phyloP scores from a whole-genome alignment of 2,113 vertebrate genomes.

The Hyperopisus bebe region DNA sequence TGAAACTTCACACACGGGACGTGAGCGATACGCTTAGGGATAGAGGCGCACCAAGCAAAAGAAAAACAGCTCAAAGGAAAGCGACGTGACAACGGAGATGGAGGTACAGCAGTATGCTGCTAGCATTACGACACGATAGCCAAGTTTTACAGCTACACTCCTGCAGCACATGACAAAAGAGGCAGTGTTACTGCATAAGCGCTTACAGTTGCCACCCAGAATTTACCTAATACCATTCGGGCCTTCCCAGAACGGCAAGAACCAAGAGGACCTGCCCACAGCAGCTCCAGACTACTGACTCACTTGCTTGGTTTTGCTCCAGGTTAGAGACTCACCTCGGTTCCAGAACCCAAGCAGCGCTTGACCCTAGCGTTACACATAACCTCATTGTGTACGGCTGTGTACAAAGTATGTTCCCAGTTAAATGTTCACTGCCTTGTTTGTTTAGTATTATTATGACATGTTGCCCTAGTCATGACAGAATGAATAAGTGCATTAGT shows the following conservation, averaged over 20 bases:
- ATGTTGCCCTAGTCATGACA: neutral
- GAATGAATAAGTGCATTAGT: constrained; percentile 3
- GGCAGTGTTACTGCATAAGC: neutral
- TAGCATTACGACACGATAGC: neutral
- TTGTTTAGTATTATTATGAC: neutral
- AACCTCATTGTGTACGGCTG: neutral
- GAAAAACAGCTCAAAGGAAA: neutral
- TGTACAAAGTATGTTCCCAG: neutral
- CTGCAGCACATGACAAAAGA: neutral
- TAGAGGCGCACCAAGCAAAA: neutral
- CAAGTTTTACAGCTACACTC: neutral
- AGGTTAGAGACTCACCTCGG: neutral
- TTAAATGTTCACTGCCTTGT: neutral
- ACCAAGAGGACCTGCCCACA: neutral
- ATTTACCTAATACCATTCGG: neutral
- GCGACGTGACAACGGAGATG: neutral
- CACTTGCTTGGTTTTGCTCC: neutral
- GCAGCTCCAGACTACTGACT: neutral
- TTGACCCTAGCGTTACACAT: neutral
- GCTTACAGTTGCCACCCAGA: neutral
- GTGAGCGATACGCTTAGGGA: neutral
- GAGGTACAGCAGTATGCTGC: neutral
- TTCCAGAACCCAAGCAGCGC: neutral
- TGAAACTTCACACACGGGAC: neutral
- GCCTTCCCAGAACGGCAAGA: neutral